These are phyloP conservation scores for Phylloscopus collybita DNA, from an alignment of 2,797 vertebrate species.

Conservation along the genomic window DNA sequence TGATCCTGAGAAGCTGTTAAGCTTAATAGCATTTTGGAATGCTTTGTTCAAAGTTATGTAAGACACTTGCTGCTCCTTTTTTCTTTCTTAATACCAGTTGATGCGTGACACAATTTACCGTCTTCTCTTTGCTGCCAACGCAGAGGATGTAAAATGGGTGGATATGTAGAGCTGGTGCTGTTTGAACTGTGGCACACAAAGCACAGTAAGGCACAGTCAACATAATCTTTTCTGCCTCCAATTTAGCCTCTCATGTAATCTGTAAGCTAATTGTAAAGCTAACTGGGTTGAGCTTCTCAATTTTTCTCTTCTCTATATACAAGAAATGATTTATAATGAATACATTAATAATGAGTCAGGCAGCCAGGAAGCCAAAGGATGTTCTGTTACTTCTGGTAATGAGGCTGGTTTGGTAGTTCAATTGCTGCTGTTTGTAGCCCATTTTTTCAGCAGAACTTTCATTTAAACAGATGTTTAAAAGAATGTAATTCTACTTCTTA, in stretches of 20 bases:
- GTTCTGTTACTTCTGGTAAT: background rate
- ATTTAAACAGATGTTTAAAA: background rate
- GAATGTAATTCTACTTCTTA: background rate
- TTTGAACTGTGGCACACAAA: constrained; percentile 17
- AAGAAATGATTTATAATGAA: background rate
- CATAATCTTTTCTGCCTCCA: background rate
- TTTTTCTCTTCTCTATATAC: background rate
- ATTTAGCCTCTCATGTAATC: background rate
- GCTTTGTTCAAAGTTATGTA: background rate
- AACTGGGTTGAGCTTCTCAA: background rate
- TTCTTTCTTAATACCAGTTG: background rate
- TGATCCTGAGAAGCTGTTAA: background rate
- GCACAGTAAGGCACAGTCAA: background rate
- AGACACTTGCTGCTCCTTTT: background rate
- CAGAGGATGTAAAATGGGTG: background rate
- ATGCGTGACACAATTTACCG: background rate
- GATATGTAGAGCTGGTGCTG: background rate
- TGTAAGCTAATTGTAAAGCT: background rate
- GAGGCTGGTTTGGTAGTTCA: background rate
- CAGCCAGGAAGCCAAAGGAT: background rate
- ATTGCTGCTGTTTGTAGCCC: background rate
- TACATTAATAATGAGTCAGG: background rate
- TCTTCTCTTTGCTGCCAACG: background rate
- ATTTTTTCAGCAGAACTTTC: background rate
- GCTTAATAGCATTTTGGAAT: background rate